Percentiles rank a stretch among this genome's conserved stretches.
These are phyloP conservation scores for Zaprionus lachaisei DNA, from an alignment of 1,140 invertebrate species.

Conservation along the genomic window DNA sequence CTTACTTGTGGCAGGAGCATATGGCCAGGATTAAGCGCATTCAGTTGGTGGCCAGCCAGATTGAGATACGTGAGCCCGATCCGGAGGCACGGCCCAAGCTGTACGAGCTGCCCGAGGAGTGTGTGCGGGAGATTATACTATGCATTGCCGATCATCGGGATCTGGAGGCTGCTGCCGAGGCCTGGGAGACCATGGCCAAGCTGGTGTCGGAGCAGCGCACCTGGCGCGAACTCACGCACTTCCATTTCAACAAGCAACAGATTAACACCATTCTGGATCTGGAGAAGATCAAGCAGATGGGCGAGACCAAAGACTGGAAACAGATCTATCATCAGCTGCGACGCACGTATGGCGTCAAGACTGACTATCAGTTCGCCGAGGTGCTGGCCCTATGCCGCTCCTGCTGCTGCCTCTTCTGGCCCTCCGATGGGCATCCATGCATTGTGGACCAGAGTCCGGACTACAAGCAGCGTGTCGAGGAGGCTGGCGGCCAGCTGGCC, in stretches of 20 bases:
- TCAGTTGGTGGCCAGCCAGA: constrained; percentile 91
- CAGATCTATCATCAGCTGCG: constrained; percentile 90
- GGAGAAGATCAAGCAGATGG: constrained; percentile 84
- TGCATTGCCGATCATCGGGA: constrained; percentile 96
- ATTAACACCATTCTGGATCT: constrained; percentile 89
- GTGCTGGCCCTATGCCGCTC: constrained; percentile 97
- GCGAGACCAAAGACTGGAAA: constrained; percentile 88
- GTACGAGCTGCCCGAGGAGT: constrained; percentile 96
- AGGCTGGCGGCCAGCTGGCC: constrained; percentile 91
- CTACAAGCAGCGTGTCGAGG: constrained; percentile 90
- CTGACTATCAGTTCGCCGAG: constrained; percentile 95
- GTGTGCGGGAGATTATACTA: constrained; percentile 95
- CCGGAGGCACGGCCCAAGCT: constrained; percentile 93
- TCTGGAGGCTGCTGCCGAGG: constrained; percentile 87
- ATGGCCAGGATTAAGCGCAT: constrained; percentile 93
- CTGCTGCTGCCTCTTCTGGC: constrained; percentile 98
- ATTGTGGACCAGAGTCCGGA: constrained; percentile 93
- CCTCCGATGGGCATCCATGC: constrained; percentile 95
- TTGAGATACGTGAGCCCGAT: constrained; percentile 92
- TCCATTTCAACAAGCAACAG: constrained; percentile 96
- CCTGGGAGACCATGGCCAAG: constrained; percentile 90
- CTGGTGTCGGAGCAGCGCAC: constrained; percentile 95
- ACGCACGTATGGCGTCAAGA: constrained; percentile 94
- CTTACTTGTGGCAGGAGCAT: constrained; percentile 95
- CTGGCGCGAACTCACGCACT: constrained; percentile 95